Evolutionary conservation across 2,113 vertebrate genomes (phyloP), one percentile per base, ranked within the genome.

Genomic region (Perca schrenkii): DNA sequence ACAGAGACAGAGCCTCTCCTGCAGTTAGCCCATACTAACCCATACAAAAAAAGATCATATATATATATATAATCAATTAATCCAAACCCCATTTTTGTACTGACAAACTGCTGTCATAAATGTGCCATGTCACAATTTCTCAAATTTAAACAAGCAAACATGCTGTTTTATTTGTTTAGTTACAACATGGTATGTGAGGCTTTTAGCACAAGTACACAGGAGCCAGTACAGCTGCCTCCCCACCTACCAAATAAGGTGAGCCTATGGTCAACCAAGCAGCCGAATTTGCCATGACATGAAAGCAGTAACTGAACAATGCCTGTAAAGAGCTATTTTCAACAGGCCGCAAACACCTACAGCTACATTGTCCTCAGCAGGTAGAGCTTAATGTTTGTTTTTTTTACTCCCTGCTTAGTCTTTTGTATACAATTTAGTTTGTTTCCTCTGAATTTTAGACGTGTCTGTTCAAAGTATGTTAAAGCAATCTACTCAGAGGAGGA

Each of bases 231-330:
- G 75, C 77, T 80, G 19, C 36, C 34, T 77, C 73, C 58, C 22
- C 49, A 34, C n/a, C 17, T 90, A 43, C 65, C 63, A 85, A n/a
- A 80, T 52, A 77, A 91, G 89, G 89, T 92, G 89, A 79, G 80
- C 68, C 81, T 86, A 74, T 91, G 89, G 92, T 92, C 89, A 94
- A 46, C 86, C 82, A 83, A 79, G 90, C 78, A 79, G 86, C 86
- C 52, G 80, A 92, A 88, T 95, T 88, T 88, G 87, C 88, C 80
- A 88, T 74, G 88, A 94, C 90, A 95, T 94, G 91, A 95, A 83
- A 94, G 67, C 61, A 70, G 47, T 12, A 54, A 60, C 50, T 76
- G 46, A 93, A 93, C 89, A 95, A 88, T 93, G 81, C 83, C 25
- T 66, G 80, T 84, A 89, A 88, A 77, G 69, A 80, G 2, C 61